Percentiles rank a stretch among this genome's conserved stretches.
These are phyloP conservation scores for Diorhabda elongata DNA, from an alignment of 1,140 invertebrate genomes.

Conservation along the genomic window DNA sequence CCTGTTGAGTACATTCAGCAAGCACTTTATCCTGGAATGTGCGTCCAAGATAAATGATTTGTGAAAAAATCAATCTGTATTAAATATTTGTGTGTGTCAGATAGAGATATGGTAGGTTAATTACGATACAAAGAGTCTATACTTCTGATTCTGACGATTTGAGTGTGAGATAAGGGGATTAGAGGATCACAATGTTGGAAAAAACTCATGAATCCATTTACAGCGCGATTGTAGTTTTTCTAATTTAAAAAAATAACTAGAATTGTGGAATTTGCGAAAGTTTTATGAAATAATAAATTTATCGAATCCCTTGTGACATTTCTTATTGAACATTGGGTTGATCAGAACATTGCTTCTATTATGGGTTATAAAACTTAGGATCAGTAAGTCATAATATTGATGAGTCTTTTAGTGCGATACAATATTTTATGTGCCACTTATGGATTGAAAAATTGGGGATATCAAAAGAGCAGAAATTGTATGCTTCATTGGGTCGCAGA, in stretches of 20 bases:
- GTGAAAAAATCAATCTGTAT: conserved; percentile 12
- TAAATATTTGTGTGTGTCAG: conserved; percentile 15
- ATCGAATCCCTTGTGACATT: not conserved
- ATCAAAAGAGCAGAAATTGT: conserved; percentile 11
- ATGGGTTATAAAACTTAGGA: not conserved
- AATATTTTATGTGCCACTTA: conserved; percentile 16
- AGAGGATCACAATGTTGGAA: conserved; percentile 8
- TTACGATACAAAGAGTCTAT: conserved; percentile 5
- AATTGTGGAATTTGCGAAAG: not conserved
- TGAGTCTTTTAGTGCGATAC: conserved; percentile 1
- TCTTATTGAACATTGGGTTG: too few species aligned
- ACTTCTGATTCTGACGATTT: conserved; percentile 14
- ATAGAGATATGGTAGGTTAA: conserved; percentile 14
- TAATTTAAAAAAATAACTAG: not conserved
- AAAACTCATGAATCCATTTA: not conserved
- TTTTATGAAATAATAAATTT: not conserved
- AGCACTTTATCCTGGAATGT: too few species aligned
- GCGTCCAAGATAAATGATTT: not conserved
- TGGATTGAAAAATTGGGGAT: conserved; percentile 11
- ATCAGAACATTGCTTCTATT: not conserved
- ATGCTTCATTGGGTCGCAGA: conserved; percentile 16
- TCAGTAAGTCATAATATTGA: not conserved
- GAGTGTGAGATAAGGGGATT: conserved; percentile 14
- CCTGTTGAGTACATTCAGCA: too few species aligned
- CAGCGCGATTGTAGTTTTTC: not conserved